These are phyloP conservation scores for Sebastes fasciatus DNA, from an alignment of 2,113 vertebrate species.

Conservation along the genomic window DNA sequence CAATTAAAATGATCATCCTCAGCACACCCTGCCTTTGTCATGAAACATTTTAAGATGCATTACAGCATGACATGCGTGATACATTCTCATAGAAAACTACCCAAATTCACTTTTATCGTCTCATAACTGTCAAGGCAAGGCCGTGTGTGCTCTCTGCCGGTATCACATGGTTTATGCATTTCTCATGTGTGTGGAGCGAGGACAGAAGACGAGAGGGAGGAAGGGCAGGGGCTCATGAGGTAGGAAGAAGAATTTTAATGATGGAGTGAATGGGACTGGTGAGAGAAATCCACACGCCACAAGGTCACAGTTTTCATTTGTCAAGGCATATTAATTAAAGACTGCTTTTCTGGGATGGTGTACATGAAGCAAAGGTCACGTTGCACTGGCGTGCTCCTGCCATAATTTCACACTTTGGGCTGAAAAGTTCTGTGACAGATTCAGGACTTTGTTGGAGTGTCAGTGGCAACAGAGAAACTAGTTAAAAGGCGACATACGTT, in stretches of 20 bases:
- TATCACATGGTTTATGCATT: conserved; percentile 60
- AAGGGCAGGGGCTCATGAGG: conserved; percentile 17
- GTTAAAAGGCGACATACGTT: not conserved
- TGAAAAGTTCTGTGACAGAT: conserved; percentile 35
- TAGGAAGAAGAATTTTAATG: conserved; percentile 65
- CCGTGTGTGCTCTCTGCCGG: conserved; percentile 27
- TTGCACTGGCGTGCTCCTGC: conserved; percentile 28
- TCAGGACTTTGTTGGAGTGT: conserved; percentile 24
- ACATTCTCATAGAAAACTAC: conserved; percentile 29
- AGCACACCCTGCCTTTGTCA: not conserved
- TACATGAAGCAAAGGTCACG: conserved; percentile 65
- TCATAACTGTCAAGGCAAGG: conserved; percentile 33
- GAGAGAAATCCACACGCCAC: conserved; percentile 43
- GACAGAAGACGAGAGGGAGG: conserved; percentile 28
- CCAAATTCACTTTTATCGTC: conserved; percentile 60
- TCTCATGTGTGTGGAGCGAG: conserved; percentile 41
- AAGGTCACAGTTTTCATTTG: conserved; percentile 63
- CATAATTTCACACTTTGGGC: conserved; percentile 24
- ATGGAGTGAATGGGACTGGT: conserved; percentile 28
- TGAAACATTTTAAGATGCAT: conserved; percentile 21
- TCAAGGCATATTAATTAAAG: conserved; percentile 75
- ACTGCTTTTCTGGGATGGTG: conserved; percentile 60
- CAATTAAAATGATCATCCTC: not conserved
- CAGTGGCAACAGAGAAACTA: not conserved
- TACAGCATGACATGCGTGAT: not conserved